Evolutionary conservation across 2,888 invertebrate species (phyloP).

Genomic region (Caenorhabditis angaria): DNA sequence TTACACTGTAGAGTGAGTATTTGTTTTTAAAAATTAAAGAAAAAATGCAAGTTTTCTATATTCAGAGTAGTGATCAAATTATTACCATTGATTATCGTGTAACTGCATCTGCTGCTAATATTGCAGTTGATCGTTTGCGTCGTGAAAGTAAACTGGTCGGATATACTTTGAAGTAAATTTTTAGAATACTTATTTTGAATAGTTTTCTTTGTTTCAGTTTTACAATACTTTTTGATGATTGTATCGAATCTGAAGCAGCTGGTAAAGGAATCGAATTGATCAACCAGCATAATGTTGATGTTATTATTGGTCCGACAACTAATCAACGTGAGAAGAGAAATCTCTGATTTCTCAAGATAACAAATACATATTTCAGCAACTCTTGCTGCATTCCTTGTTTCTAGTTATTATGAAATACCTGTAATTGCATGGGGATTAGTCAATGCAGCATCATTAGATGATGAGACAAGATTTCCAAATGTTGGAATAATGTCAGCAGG

Average conservation of each 20-base stretch:
- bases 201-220: conserved; percentile 24
- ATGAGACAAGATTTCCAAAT: conserved; percentile 40
- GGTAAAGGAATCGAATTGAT: conserved; percentile 47
- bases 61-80: conserved; percentile 16
- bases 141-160: conserved; percentile 41
- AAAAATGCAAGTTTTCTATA: too few relatives aligned
- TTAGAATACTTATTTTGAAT: not conserved
- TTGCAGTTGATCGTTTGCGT: conserved; percentile 48
- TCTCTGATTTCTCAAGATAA: not conserved
- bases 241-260: conserved; percentile 53
- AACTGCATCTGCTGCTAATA: conserved; percentile 45
- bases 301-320: conserved; percentile 61
- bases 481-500: conserved; percentile 44
- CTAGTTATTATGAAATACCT: conserved; percentile 46
- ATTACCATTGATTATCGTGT: conserved; percentile 39
- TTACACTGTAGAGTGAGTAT: conserved; percentile 25
- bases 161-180: conserved; percentile 43
- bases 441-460: conserved; percentile 31
- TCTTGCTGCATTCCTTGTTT: conserved; percentile 39
- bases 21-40: not conserved
- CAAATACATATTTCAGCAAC: conserved; percentile 36
- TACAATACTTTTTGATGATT: conserved; percentile 47
- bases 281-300: conserved; percentile 49
- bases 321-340: conserved; percentile 48
- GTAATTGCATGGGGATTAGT: conserved; percentile 47